Conservation (phyloP, 2,888 invertebrate species). For the Drosophila macrospina region DNA sequence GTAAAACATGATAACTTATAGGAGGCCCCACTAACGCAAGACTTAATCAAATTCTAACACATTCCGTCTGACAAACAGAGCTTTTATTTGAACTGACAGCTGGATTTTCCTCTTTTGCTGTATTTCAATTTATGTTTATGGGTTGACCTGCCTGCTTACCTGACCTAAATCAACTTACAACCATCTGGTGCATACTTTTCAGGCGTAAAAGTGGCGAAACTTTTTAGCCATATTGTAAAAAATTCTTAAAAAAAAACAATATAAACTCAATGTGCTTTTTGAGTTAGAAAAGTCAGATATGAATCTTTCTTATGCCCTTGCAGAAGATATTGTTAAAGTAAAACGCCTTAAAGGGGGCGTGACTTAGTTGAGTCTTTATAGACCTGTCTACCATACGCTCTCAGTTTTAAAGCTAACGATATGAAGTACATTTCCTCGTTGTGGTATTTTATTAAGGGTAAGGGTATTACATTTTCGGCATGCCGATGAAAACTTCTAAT, state of each 20-base stretch:
- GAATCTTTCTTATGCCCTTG: no score
- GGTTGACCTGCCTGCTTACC: constrained; percentile 1
- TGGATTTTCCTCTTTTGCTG: constrained; percentile 2
- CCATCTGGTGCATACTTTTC: constrained; percentile 8
- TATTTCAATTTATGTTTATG: constrained; percentile 6
- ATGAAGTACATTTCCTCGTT: no score
- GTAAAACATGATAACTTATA: constrained; percentile 1
- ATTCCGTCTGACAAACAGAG: not conserved
- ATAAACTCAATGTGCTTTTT: not conserved
- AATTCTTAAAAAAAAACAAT: not conserved
- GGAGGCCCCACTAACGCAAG: not conserved
- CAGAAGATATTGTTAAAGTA: no score
- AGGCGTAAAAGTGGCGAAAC: not conserved
- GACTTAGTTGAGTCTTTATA: no score
- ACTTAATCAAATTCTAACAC: not conserved
- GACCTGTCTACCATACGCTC: no score
- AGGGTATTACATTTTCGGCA: no score
- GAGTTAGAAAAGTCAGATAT: no score
- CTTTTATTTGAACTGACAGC: constrained; percentile 6
- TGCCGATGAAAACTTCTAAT: no score
- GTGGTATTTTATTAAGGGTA: no score
- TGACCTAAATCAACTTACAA: constrained; percentile 15
- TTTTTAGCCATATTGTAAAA: not conserved
- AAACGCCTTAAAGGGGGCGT: no score
- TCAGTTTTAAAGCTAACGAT: no score